Percentiles rank a stretch among this genome's conserved stretches.
Evolutionary conservation across 2,888 invertebrate species (phyloP).

Genomic region (Pyrrhosoma nymphula): DNA sequence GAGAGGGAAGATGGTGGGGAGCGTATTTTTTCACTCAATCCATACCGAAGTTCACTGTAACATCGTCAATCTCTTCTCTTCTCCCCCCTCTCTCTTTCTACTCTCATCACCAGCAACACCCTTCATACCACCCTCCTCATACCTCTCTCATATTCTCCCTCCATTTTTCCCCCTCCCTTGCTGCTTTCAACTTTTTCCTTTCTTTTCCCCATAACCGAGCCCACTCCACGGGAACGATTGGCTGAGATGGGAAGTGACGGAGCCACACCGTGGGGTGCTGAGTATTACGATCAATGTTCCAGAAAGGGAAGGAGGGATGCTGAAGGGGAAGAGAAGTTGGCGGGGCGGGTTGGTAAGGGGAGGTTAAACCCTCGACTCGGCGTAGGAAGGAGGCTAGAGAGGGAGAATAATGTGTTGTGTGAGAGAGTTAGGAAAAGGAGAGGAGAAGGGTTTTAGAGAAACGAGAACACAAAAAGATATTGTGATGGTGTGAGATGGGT

Average conservation of each 20-base stretch:
- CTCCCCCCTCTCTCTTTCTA: not conserved
- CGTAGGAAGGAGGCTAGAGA: not conserved
- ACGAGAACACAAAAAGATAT: not conserved
- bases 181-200: not conserved
- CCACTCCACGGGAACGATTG: not conserved
- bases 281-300: slow-evolving; percentile 2
- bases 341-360: not conserved
- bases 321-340: not conserved
- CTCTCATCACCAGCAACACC: not conserved
- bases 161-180: not conserved
- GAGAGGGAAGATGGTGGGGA: not conserved
- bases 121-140: not conserved
- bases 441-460: not conserved
- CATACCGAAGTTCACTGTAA: not conserved
- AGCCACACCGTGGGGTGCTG: not conserved
- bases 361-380: not conserved
- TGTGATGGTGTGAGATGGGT: not conserved
- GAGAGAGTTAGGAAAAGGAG: not conserved
- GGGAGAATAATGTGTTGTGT: not conserved
- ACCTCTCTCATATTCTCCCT: not conserved
- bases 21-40: slow-evolving; percentile 3
- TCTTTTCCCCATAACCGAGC: not conserved
- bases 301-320: not conserved
- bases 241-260: slow-evolving; percentile 47
- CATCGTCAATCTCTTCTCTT: not conserved